Evolutionary conservation across 92 coral and sea anemone species (phyloP), one percentile per base, ranked within the genome.

Genomic region (Blastomussa wellsi): DNA sequence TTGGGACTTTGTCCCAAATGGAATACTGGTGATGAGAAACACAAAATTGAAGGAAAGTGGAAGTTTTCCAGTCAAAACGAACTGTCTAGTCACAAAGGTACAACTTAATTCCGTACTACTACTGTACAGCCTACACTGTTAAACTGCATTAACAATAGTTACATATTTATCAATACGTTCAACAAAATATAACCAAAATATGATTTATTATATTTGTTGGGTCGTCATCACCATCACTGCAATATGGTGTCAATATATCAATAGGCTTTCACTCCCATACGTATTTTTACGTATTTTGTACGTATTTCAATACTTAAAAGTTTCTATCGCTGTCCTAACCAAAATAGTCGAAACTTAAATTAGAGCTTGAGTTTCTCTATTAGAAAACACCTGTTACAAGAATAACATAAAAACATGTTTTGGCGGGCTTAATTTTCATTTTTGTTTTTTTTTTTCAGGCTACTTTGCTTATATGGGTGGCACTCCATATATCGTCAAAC

Each of bases 391-490:
- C 68, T 62, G n/a, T n/a, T n/a, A n/a, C n/a, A n/a, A n/a, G n/a
- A n/a, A n/a, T 33, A 16, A 62, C 28, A 24, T 62, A 9, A 26
- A 9, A 26, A 8, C 8, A 29, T 28, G 74, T 69, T 36, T 15
- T 68, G 15, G 24, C 1, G 32, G 29, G 0, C 41, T 55, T 55
- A 55, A 16, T 19, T 55, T 20, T 0, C 17, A 4, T 7, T 68
- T n/a, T 17, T 36, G 0, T 5, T 28, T 7, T 29, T 51, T 53
- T 51, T 33, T 76, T 52, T 49, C 13, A 79, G 85, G 89, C 48
- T 41, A 32, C 38, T 79, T 86, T 52, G 80, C 79, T 9, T 86
- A 86, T 41, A 70, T 37, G 12, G 89, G 80, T 49, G 79, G 77
- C 12, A 74, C 84, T 65, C 31, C 24, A 0, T 15, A 44, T 35